Conservation (phyloP, 2,888 invertebrate genomes). For the Agapetus fuscipes region DNA sequence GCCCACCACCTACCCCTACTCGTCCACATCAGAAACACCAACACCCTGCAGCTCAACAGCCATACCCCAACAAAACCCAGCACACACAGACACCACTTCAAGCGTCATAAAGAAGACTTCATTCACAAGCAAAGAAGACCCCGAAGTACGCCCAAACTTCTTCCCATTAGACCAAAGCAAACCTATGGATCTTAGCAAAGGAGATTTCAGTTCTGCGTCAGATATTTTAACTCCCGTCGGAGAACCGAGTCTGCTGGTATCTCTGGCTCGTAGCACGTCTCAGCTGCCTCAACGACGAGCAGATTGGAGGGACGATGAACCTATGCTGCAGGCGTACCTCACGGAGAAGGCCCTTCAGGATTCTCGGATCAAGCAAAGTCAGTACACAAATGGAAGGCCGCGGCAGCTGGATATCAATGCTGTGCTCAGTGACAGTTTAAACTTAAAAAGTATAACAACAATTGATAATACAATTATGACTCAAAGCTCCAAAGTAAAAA, state of each 20-base stretch:
- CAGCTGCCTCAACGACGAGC: conserved; percentile 47
- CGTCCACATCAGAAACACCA: conserved; percentile 2
- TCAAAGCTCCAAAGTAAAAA: conserved; percentile 2
- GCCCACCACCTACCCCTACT: conserved; percentile 60
- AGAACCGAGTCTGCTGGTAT: conserved; percentile 52
- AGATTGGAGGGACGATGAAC: conserved; percentile 50
- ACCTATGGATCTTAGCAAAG: conserved; percentile 43
- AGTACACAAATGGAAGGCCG: conserved; percentile 31
- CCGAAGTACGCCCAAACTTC: conserved; percentile 1
- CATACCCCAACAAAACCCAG: too few relatives aligned
- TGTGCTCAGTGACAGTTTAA: conserved; percentile 1
- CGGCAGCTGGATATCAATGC: conserved; percentile 10
- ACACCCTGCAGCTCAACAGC: too few relatives aligned
- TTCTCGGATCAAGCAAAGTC: conserved; percentile 61
- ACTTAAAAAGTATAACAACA: conserved; percentile 2
- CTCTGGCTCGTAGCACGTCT: conserved; percentile 53
- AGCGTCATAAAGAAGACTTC: too few relatives aligned
- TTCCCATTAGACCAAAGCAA: conserved; percentile 41
- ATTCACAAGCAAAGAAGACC: conserved; percentile 6
- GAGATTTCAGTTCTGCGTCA: conserved; percentile 27
- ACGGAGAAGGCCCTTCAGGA: conserved; percentile 63
- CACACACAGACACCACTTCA: too few relatives aligned
- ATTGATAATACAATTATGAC: conserved; percentile 2
- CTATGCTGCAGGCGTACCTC: conserved; percentile 61
- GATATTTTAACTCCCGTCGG: conserved; percentile 52